phyloP scores from a whole-genome alignment of 2,888 invertebrate genomes.

The Gryllus longicercus region DNA sequence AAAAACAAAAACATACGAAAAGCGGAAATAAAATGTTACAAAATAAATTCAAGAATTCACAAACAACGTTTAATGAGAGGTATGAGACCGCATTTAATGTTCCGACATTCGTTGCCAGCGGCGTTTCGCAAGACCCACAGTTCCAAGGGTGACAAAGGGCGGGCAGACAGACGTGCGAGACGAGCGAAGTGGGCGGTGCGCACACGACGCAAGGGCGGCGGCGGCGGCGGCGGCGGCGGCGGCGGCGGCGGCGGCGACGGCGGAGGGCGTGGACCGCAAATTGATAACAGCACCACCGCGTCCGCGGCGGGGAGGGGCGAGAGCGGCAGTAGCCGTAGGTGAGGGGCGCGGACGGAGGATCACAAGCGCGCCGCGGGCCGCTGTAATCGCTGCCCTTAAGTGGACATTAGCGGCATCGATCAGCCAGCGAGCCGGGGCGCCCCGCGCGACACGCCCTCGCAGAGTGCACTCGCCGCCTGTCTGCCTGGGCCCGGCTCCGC shows the following conservation, averaged over 20 bases:
- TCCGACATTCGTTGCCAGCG: too few relatives aligned
- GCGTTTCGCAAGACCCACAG: too few relatives aligned
- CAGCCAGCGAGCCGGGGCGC: not conserved
- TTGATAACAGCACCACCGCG: not conserved
- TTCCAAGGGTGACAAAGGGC: too few relatives aligned
- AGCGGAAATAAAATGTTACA: too few relatives aligned
- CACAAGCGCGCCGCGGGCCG: not conserved
- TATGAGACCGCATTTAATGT: too few relatives aligned
- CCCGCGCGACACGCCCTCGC: constrained; percentile 2
- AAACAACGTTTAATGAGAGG: too few relatives aligned
- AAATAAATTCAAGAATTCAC: too few relatives aligned
- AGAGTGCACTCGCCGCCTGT: not conserved
- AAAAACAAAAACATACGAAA: too few relatives aligned
- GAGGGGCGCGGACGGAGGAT: not conserved
- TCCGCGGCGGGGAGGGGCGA: not conserved
- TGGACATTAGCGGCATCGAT: constrained; percentile 9
- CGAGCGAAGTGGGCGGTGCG: not conserved
- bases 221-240: too few relatives aligned
- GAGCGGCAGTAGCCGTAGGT: not conserved
- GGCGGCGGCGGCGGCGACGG: not conserved
- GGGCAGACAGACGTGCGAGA: too few relatives aligned
- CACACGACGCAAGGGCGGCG: not conserved
- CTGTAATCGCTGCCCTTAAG: constrained; percentile 17
- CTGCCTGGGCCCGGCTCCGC: too few relatives aligned
- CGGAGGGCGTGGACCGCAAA: not conserved